These are phyloP conservation scores for Eueides isabella DNA, from an alignment of 1,140 invertebrate species.

Conservation along the genomic window DNA sequence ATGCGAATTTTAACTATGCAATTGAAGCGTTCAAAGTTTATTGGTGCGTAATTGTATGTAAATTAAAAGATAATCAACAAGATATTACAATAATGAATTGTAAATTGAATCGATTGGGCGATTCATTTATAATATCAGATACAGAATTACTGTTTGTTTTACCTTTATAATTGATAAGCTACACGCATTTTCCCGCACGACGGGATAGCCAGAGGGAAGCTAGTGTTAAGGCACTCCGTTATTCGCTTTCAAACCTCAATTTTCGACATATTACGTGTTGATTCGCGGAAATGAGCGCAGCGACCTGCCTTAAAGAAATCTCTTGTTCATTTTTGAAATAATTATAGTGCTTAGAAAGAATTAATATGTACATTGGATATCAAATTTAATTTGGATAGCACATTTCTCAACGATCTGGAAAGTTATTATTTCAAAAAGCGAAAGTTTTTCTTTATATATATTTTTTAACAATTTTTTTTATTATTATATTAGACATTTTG, in stretches of 20 bases:
- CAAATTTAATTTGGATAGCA: no score
- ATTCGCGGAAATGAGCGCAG: no score
- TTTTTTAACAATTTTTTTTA: no score
- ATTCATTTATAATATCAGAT: constrained; percentile 34
- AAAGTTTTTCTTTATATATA: no score
- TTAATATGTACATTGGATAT: no score
- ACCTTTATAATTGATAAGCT: no score
- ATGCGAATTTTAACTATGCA: not conserved
- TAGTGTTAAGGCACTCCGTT: not conserved
- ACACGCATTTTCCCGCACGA: not conserved
- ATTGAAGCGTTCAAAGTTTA: not conserved
- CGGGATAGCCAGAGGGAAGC: not conserved
- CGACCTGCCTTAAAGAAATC: no score
- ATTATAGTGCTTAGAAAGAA: no score
- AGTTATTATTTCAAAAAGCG: no score
- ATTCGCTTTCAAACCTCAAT: not conserved
- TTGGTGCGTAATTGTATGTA: not conserved
- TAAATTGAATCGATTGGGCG: constrained; percentile 22
- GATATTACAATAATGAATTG: constrained; percentile 23
- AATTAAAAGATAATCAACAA: not conserved
- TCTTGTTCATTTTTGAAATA: no score
- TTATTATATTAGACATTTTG: no score
- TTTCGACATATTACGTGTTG: not conserved
- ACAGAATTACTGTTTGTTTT: constrained; percentile 18
- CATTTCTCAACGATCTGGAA: no score